Conservation (phyloP, 2,888 invertebrate species). For the Acrobasis consociella region DNA sequence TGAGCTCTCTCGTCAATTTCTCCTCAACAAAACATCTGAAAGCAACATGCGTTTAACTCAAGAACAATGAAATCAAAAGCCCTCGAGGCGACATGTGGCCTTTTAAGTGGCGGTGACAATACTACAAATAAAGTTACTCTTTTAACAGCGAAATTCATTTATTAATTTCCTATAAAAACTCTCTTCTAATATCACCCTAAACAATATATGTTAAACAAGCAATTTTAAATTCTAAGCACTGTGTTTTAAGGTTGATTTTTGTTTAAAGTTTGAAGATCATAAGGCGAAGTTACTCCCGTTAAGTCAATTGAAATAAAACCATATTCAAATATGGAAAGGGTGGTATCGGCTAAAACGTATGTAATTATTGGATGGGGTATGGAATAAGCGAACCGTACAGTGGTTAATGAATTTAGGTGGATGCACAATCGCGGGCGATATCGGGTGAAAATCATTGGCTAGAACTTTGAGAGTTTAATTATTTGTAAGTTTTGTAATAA, state of each 20-base stretch:
- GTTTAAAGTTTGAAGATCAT: slow-evolving; percentile 16
- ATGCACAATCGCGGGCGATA: slow-evolving; percentile 53
- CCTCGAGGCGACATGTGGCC: slow-evolving; percentile 80
- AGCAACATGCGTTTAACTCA: slow-evolving; percentile 18
- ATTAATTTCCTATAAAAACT: slow-evolving; percentile 49
- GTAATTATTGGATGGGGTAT: slow-evolving; percentile 73
- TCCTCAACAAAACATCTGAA: slow-evolving; percentile 22
- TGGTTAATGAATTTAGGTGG: slow-evolving; percentile 73
- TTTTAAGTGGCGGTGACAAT: slow-evolving; percentile 80
- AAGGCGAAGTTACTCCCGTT: slow-evolving; percentile 41
- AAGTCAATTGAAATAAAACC: slow-evolving; percentile 74
- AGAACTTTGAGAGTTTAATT: slow-evolving; percentile 3
- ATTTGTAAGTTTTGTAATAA: not conserved
- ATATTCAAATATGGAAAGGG: slow-evolving; percentile 76
- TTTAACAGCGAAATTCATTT: slow-evolving; percentile 68
- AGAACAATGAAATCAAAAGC: slow-evolving; percentile 53
- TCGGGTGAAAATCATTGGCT: slow-evolving; percentile 35
- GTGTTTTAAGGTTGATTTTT: slow-evolving; percentile 32
- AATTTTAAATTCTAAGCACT: not conserved
- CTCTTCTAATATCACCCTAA: not conserved
- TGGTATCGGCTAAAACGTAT: slow-evolving; percentile 77
- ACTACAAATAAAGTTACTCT: slow-evolving; percentile 79
- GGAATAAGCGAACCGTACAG: slow-evolving; percentile 67
- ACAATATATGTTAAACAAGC: slow-evolving; percentile 23
- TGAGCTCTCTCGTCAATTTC: slow-evolving; percentile 14